Percentiles rank a stretch among this genome's conserved stretches.
Evolutionary conservation across 1,140 invertebrate species (phyloP).

Genomic region (Macrosteles quadrilineatus): DNA sequence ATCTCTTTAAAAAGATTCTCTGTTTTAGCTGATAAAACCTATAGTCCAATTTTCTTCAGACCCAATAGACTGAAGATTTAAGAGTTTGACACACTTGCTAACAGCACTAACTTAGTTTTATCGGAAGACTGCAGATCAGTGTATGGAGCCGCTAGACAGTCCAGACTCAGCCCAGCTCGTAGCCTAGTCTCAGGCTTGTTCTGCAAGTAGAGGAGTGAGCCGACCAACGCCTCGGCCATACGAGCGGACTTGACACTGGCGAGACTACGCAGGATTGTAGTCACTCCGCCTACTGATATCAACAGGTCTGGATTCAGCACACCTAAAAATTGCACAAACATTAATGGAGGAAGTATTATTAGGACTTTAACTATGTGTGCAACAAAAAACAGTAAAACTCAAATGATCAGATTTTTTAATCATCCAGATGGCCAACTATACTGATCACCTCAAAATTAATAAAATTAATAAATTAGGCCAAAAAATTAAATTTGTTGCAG

Average conservation of each 20-base stretch:
- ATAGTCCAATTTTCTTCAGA: too few species aligned
- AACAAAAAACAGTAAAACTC: too few species aligned
- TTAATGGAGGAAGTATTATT: slow-evolving; percentile 19
- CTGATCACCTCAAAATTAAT: too few species aligned
- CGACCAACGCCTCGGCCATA: slow-evolving; percentile 76
- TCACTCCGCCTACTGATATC: slow-evolving; percentile 80
- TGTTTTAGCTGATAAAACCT: too few species aligned
- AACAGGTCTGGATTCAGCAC: slow-evolving; percentile 80
- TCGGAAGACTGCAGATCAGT: slow-evolving; percentile 79
- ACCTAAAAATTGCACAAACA: slow-evolving; percentile 55
- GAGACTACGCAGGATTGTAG: slow-evolving; percentile 76
- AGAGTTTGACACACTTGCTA: too few species aligned
- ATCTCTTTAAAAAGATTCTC: too few species aligned
- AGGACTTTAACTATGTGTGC: too few species aligned
- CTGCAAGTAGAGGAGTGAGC: slow-evolving; percentile 83
- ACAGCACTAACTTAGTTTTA: neutral
- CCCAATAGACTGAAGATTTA: too few species aligned
- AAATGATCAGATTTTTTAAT: too few species aligned
- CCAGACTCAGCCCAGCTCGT: slow-evolving; percentile 72
- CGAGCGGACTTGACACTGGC: slow-evolving; percentile 62
- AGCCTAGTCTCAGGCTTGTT: slow-evolving; percentile 80
- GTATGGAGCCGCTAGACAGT: slow-evolving; percentile 85
- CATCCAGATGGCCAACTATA: too few species aligned
- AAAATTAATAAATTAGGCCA: too few species aligned
- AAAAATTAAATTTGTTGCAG: too few species aligned